A percentile compares a stretch with the other conserved stretches of the same genome.
phyloP scores from a whole-genome alignment of 1,140 invertebrate species.

The Ceratina australensis region DNA sequence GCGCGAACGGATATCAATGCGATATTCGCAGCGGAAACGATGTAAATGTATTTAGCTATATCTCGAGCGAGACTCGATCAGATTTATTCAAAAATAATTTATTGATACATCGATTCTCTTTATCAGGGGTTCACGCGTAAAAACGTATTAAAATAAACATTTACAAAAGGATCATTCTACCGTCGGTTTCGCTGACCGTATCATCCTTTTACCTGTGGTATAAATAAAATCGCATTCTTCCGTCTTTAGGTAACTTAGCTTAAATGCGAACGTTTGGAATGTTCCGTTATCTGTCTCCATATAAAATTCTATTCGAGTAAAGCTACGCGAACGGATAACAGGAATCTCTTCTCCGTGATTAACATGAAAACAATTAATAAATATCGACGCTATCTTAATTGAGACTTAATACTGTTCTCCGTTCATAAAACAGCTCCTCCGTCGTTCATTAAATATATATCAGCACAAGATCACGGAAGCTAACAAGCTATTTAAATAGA shows the following conservation, averaged over 20 bases:
- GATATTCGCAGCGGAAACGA: too few relatives aligned
- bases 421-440: slow-evolving; percentile 8
- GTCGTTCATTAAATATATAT: not conserved
- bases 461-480: not conserved
- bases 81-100: not conserved
- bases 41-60: not conserved
- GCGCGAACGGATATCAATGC: not conserved
- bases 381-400: not conserved
- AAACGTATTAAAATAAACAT: slow-evolving; percentile 23
- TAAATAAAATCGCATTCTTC: slow-evolving; percentile 19
- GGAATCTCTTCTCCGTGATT: not conserved
- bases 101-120: not conserved
- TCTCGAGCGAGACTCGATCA: too few relatives aligned
- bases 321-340: not conserved
- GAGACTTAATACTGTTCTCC: not conserved
- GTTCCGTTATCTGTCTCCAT: not conserved
- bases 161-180: not conserved
- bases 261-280: slow-evolving; percentile 32
- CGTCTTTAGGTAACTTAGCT: not conserved
- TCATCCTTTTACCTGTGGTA: slow-evolving; percentile 6
- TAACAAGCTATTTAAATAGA: slow-evolving; percentile 5
- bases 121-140: too few relatives aligned
- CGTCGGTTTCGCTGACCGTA: not conserved
- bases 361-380: not conserved
- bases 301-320: slow-evolving; percentile 5